Conservation (phyloP, 1,140 invertebrate genomes). For the Microplitis demolitor region DNA sequence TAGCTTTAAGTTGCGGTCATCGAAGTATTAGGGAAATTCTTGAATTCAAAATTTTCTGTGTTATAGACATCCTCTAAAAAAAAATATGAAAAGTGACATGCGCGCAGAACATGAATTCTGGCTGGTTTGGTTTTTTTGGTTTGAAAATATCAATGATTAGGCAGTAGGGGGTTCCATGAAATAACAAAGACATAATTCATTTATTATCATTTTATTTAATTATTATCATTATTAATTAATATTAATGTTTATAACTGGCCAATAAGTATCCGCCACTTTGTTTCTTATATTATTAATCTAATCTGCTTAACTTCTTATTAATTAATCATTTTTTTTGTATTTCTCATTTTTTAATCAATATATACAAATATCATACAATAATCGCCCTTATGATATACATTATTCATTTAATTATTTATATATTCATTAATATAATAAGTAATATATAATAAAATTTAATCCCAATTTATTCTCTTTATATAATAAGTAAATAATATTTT, state of each 20-base stretch:
- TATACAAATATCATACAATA: slow-evolving; percentile 54
- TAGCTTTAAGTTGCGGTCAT: no score
- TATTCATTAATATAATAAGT: no score
- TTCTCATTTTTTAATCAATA: slow-evolving; percentile 51
- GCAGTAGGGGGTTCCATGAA: no score
- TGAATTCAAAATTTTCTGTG: no score
- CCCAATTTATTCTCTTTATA: slow-evolving; percentile 38
- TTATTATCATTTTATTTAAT: no score
- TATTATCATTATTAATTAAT: slow-evolving; percentile 28
- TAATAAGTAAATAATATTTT: slow-evolving; percentile 9
- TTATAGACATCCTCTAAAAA: no score
- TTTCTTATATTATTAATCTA: slow-evolving; percentile 54
- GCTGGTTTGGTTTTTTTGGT: no score
- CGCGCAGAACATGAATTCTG: no score
- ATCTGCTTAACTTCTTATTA: slow-evolving; percentile 33
- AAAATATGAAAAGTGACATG: no score
- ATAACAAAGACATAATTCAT: no score
- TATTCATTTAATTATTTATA: background rate
- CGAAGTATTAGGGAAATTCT: no score
- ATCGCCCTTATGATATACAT: slow-evolving; percentile 42
- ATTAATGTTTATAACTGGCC: slow-evolving; percentile 52
- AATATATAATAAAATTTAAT: slow-evolving; percentile 47
- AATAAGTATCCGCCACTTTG: slow-evolving; percentile 53
- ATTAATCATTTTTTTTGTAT: slow-evolving; percentile 19
- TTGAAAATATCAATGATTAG: no score